Conservation (phyloP, 2,797 vertebrate genomes). For the Chrosomus eos region DNA sequence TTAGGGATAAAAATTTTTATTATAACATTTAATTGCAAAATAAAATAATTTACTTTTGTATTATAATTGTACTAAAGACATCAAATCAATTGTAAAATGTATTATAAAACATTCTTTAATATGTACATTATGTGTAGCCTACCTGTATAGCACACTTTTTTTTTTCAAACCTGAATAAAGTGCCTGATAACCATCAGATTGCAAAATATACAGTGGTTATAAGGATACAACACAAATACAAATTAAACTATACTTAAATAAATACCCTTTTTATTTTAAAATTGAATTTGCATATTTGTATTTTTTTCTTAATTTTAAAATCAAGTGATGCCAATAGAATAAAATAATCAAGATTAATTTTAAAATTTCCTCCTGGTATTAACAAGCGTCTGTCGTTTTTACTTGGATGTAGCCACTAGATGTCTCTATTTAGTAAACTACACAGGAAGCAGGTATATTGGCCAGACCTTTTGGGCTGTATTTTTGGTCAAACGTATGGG, state of each 20-base stretch:
- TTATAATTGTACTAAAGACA: background rate
- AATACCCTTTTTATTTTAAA: background rate
- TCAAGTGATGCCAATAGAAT: background rate
- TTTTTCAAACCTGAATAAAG: too few species aligned
- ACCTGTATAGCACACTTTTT: too few species aligned
- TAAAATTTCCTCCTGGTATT: too few species aligned
- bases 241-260: background rate
- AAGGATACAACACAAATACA: background rate
- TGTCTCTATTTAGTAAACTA: background rate
- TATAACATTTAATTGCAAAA: background rate
- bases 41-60: background rate
- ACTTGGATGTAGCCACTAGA: conserved; percentile 17
- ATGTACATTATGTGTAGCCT: background rate
- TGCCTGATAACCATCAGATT: background rate
- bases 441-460: background rate
- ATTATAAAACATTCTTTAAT: background rate
- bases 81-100: background rate
- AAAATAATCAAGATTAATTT: background rate
- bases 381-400: background rate
- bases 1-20: background rate
- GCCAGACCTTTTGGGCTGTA: background rate
- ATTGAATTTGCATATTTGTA: background rate
- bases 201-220: background rate
- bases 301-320: background rate
- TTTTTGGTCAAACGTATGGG: background rate